Conservation (phyloP, 2,113 vertebrate species). For the Seriola dumerili region DNA sequence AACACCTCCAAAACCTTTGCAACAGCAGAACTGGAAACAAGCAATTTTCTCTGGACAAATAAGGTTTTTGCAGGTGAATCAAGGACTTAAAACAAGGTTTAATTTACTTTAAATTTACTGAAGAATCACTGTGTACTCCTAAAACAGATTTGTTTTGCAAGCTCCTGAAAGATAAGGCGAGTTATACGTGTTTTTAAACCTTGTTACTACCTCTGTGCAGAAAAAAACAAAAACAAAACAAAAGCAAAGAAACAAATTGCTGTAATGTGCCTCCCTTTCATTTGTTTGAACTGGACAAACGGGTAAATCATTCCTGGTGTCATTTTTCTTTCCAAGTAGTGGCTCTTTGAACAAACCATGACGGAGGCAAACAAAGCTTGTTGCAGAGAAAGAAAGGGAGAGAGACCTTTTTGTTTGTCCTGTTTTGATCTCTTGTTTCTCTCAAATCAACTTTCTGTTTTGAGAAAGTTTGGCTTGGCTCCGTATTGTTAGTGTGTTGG, state of each 20-base stretch:
- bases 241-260: neutral
- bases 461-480: slow-evolving; percentile 14
- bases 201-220: neutral
- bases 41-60: neutral
- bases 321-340: neutral
- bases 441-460: slow-evolving; percentile 17
- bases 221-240: neutral
- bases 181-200: neutral
- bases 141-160: slow-evolving; percentile 2
- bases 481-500: slow-evolving; percentile 25
- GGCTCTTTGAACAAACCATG: neutral
- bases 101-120: neutral
- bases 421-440: slow-evolving; percentile 1
- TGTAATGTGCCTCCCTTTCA: neutral
- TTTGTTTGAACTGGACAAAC: slow-evolving; percentile 31
- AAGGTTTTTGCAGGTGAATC: neutral
- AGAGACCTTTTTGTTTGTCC: slow-evolving; percentile 26
- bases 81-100: neutral
- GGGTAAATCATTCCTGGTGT: slow-evolving; percentile 8
- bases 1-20: neutral
- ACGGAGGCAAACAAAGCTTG: slow-evolving; percentile 31
- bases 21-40: neutral
- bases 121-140: neutral
- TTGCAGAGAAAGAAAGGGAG: slow-evolving; percentile 11
- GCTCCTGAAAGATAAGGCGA: neutral